These are phyloP conservation scores for Brachyptera risi DNA, from an alignment of 2,888 invertebrate genomes.

Conservation along the genomic window DNA sequence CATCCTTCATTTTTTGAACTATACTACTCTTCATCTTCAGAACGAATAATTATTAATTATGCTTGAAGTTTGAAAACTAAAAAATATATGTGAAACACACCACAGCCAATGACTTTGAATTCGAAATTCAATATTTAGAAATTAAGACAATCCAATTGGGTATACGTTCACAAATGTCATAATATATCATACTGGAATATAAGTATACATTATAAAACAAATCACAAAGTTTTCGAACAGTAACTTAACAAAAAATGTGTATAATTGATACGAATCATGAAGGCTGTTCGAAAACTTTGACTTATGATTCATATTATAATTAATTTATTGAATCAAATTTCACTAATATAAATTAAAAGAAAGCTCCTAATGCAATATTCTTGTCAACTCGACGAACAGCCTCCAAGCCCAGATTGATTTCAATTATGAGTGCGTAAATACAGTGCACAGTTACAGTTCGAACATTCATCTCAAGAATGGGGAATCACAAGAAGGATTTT, in stretches of 20 bases:
- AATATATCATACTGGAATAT: too few relatives aligned
- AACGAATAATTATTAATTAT: too few relatives aligned
- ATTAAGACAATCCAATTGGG: too few relatives aligned
- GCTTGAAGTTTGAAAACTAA: too few relatives aligned
- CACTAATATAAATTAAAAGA: conserved; percentile 44
- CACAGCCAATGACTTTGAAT: too few relatives aligned
- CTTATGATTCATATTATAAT: conserved; percentile 19
- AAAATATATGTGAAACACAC: too few relatives aligned
- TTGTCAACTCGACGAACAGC: conserved; percentile 33
- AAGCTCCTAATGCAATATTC: conserved; percentile 41
- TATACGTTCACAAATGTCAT: too few relatives aligned
- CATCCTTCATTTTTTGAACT: too few relatives aligned
- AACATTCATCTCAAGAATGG: not conserved
- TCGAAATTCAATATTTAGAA: too few relatives aligned
- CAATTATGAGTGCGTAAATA: not conserved
- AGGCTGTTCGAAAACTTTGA: conserved; percentile 66
- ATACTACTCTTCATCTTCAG: too few relatives aligned
- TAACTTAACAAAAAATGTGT: conserved; percentile 48
- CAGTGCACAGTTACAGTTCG: conserved; percentile 7
- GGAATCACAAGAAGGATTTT: not conserved
- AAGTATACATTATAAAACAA: too few relatives aligned
- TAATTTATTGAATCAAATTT: conserved; percentile 43
- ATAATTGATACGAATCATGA: conserved; percentile 45
- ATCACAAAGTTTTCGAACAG: conserved; percentile 59
- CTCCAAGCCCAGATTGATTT: conserved; percentile 31